Evolutionary conservation across 2,797 vertebrate species (phyloP).

Genomic region (Falco biarmicus): DNA sequence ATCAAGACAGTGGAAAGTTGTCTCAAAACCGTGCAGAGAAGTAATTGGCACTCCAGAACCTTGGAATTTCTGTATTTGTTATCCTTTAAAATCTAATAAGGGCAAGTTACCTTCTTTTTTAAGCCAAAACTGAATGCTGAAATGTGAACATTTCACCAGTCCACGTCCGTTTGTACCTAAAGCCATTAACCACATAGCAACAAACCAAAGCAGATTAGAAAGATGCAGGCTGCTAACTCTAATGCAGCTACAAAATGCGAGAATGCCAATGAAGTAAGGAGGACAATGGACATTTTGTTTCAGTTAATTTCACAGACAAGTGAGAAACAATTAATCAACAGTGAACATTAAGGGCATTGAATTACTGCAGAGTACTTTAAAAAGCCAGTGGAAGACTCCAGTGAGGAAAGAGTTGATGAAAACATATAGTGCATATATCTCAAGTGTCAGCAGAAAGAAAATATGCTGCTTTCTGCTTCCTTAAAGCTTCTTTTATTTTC

Average conservation of each 20-base stretch:
- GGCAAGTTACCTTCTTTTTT: neutral
- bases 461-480: neutral
- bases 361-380: neutral
- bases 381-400: neutral
- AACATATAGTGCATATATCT: neutral
- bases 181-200: neutral
- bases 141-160: neutral
- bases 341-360: neutral
- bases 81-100: neutral
- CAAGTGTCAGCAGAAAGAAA: neutral
- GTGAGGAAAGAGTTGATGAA: neutral
- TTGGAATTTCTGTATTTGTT: neutral
- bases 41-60: neutral
- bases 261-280: rapidly evolving
- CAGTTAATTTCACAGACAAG: constrained; percentile 24
- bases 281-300: neutral
- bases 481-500: neutral
- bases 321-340: neutral
- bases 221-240: neutral
- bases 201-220: neutral
- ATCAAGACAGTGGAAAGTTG: neutral
- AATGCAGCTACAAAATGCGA: neutral
- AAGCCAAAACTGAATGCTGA: neutral
- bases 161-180: rapidly evolving
- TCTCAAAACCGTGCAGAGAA: neutral